Evolutionary conservation across 2,113 vertebrate species (phyloP).

Genomic region (Paralichthys olivaceus): DNA sequence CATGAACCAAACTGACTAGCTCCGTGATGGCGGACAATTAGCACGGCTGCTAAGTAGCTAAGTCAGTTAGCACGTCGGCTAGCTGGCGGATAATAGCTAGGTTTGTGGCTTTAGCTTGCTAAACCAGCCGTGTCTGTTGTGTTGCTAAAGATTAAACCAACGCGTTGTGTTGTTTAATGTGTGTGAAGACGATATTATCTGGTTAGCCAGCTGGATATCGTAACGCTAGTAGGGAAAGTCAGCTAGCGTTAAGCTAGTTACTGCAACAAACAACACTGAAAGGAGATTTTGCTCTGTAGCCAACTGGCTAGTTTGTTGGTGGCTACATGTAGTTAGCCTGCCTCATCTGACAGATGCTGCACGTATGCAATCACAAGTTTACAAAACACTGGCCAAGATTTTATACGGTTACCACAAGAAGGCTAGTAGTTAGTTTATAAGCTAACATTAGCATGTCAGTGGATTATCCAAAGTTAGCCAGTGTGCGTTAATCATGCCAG

Average conservation of each 20-base stretch:
- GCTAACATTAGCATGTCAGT: conserved; percentile 39
- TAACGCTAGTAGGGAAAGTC: neutral
- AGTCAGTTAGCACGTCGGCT: conserved; percentile 51
- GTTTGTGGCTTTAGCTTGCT: conserved; percentile 42
- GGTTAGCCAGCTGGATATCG: rapidly evolving
- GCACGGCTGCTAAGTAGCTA: conserved; percentile 42
- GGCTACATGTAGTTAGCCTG: conserved; percentile 7
- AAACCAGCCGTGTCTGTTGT: neutral
- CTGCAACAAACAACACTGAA: neutral
- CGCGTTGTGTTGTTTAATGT: neutral
- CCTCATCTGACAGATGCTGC: conserved; percentile 12
- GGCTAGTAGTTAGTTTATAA: conserved; percentile 1
- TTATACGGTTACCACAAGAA: neutral
- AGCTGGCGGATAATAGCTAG: conserved; percentile 27
- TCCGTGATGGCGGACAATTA: conserved; percentile 54
- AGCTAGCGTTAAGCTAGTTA: neutral
- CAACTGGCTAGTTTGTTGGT: conserved; percentile 30
- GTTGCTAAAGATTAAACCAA: neutral
- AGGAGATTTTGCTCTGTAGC: neutral
- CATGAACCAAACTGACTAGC: conserved; percentile 23
- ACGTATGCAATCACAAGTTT: neutral
- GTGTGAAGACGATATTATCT: neutral
- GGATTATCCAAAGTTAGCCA: conserved; percentile 44
- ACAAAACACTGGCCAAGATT: neutral
- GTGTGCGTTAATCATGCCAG: neutral